Conservation (phyloP, 92 coral and sea anemone genomes). For the Bergia sp. region DNA sequence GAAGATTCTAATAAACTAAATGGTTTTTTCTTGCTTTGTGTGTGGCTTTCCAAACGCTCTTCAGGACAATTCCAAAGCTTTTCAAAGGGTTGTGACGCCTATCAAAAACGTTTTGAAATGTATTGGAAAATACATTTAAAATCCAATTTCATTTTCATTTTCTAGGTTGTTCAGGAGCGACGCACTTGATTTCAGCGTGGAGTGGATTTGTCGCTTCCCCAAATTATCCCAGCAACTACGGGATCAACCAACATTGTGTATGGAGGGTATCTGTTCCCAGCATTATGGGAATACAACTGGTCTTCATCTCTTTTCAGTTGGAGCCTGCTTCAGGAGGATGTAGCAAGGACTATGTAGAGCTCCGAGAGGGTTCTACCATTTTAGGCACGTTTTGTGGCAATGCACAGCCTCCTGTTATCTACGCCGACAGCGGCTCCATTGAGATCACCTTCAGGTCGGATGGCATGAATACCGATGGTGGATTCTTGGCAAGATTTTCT, state of each 20-base stretch:
- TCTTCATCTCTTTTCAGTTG: neutral
- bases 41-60: too few relatives aligned
- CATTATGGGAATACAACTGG: conserved; percentile 9
- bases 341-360: conserved; percentile 15
- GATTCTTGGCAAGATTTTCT: conserved; percentile 11
- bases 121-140: too few relatives aligned
- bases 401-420: neutral
- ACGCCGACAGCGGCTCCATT: conserved; percentile 16
- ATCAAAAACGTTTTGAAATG: too few relatives aligned
- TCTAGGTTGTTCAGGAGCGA: neutral
- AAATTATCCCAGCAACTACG: conserved; percentile 3
- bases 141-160: too few relatives aligned
- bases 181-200: neutral
- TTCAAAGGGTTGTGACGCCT: neutral
- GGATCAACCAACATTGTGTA: neutral
- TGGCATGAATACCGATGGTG: neutral
- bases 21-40: too few relatives aligned
- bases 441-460: neutral
- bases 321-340: neutral
- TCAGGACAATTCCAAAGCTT: too few relatives aligned
- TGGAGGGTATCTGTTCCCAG: conserved; percentile 30
- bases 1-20: too few relatives aligned
- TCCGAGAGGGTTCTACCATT: conserved; percentile 2
- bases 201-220: neutral
- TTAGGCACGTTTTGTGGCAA: conserved; percentile 9